Evolutionary conservation across 1,140 invertebrate species (phyloP), one percentile per base, ranked within the genome.

Genomic region (Nylanderia fulva): DNA sequence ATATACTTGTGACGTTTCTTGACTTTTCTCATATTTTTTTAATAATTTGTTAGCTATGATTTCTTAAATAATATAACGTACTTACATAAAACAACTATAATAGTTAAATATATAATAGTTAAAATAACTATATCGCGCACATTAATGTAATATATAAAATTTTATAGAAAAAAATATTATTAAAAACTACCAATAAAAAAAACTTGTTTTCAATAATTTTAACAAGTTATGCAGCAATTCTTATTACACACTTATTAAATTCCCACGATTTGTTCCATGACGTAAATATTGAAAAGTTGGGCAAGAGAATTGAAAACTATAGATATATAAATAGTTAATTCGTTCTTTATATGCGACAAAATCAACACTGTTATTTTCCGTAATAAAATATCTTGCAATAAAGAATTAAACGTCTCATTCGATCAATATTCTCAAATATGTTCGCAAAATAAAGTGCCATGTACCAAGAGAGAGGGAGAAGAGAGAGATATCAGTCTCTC

Each of bases 391-490:
- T 33, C 9, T 2, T 54, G 15, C 33, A 77, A 36, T 54, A 66
- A 56, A 42, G 24, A 18, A 15, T 58, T 71, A 21, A 79, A 82
- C 8, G 29, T 15, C 13, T 56, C 7, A 33, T 21, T 18, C 60
- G 8, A n/a, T 27, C 36, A 45, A n/a, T n/a, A n/a, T 33, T n/a
- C 36, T 82, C n/a, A 36, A 69, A 39, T 36, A 24, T 66, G 24
- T 82, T 52, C 60, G 77, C 36, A 18, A 80, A 58, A 24, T 71
- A n/a, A 80, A 80, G 36, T 80, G 18, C 42, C 15, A 29, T 8
- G 13, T 39, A 7, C 29, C 11, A 11, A 71, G 18, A 48, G 33
- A 71, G 18, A 58, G 33, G 56, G 45, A 58, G 39, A 18, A 2
- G 13, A 11, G 36, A 21, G 4, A 11, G 18, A 27, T 63, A 8